These are phyloP conservation scores for Hyles lineata DNA, from an alignment of 2,888 invertebrate species.

Conservation along the genomic window DNA sequence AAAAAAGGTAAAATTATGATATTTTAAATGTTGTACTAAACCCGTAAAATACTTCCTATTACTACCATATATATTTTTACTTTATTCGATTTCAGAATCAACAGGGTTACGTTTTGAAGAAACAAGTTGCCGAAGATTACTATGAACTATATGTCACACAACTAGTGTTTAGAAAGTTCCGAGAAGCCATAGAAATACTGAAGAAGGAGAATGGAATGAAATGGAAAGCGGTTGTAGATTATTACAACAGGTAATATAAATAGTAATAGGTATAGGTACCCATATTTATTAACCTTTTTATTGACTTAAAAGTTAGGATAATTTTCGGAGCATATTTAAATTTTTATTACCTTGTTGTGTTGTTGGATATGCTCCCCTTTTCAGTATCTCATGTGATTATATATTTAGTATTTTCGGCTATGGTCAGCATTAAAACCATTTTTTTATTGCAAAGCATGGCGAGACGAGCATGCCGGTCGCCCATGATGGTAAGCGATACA, in stretches of 20 bases:
- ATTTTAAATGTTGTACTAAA: background rate
- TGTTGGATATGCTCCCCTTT: too few relatives aligned
- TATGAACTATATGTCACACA: constrained; percentile 86
- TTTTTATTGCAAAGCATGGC: too few relatives aligned
- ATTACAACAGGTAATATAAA: constrained; percentile 74
- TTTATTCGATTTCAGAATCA: constrained; percentile 69
- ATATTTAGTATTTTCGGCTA: too few relatives aligned
- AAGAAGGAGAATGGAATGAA: constrained; percentile 79
- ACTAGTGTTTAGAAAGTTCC: constrained; percentile 80
- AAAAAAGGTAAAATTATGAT: constrained; percentile 63
- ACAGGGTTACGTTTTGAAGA: constrained; percentile 77
- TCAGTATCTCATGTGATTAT: too few relatives aligned
- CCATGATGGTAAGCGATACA: too few relatives aligned
- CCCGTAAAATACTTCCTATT: constrained; percentile 21
- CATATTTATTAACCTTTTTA: too few relatives aligned
- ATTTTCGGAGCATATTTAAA: too few relatives aligned
- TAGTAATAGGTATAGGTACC: background rate
- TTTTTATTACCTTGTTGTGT: too few relatives aligned
- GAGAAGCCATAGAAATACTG: constrained; percentile 67
- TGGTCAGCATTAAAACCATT: too few relatives aligned
- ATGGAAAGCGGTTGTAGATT: constrained; percentile 71
- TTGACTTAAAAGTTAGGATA: too few relatives aligned
- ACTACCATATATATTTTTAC: too few relatives aligned
- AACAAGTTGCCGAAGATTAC: constrained; percentile 90
- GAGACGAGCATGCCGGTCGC: too few relatives aligned